Conservation (phyloP, 2,797 vertebrate species). For the Poecilia gillii region DNA sequence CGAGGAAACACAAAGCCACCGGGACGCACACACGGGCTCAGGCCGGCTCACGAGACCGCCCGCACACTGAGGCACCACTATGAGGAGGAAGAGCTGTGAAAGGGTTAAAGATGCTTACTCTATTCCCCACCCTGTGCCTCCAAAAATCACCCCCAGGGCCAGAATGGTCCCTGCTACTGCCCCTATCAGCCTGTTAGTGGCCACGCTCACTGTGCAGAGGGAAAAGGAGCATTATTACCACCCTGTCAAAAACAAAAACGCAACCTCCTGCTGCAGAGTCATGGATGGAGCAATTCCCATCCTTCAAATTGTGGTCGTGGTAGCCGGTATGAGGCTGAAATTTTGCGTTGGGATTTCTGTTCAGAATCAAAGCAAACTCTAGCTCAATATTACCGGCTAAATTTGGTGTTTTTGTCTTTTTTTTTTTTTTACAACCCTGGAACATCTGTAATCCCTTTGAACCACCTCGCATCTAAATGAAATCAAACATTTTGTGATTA, state of each 20-base stretch:
- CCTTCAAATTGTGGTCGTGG: constrained; percentile 82
- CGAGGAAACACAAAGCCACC: constrained; percentile 87
- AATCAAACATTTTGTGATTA: neutral
- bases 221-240: constrained; percentile 89
- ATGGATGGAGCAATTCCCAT: constrained; percentile 70
- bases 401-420: constrained; percentile 13
- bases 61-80: constrained; percentile 90
- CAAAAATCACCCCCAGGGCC: constrained; percentile 99
- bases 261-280: constrained; percentile 72
- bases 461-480: neutral
- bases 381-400: constrained; percentile 36
- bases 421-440: constrained; percentile 12
- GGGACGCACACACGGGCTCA: constrained; percentile 85
- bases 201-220: constrained; percentile 98
- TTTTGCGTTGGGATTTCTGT: constrained; percentile 34
- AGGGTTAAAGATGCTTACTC: constrained; percentile 97
- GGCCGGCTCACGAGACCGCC: constrained; percentile 85
- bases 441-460: constrained; percentile 32
- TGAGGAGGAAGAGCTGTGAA: constrained; percentile 81
- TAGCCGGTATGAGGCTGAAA: constrained; percentile 35
- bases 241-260: constrained; percentile 79
- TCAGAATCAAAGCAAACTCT: constrained; percentile 42
- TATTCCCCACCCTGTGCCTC: constrained; percentile 99
- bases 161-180: constrained; percentile 99
- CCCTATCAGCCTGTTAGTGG: constrained; percentile 99